A percentile compares a stretch with the other conserved stretches of the same genome.
Conservation (phyloP, 2,113 vertebrate genomes). For the Pelvicachromis taeniatus region DNA sequence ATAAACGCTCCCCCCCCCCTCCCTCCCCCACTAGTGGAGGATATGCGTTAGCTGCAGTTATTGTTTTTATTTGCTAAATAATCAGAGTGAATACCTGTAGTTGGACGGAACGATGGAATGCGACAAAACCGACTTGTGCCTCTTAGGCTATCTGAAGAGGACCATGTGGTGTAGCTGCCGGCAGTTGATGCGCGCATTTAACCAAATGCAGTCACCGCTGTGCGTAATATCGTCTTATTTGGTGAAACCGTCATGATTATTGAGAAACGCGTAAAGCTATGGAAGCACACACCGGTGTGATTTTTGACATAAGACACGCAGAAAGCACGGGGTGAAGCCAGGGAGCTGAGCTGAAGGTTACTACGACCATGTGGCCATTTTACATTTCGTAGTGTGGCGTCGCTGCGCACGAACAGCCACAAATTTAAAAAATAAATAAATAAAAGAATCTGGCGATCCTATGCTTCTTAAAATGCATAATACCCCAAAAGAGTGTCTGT, state of each 20-base stretch:
- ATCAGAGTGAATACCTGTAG: not conserved
- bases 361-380: conserved; percentile 74
- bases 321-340: conserved; percentile 23
- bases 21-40: not conserved
- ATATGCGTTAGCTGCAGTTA: not conserved
- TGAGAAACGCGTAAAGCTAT: not conserved
- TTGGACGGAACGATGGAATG: not conserved
- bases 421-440: fast-evolving
- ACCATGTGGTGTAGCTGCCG: conserved; percentile 42
- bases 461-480: not conserved
- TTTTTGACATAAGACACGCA: not conserved
- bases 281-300: not conserved
- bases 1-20: not conserved
- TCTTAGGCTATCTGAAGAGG: not conserved
- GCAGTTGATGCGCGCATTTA: not conserved
- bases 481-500: not conserved
- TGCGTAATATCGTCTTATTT: not conserved
- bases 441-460: not conserved
- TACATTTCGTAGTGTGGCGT: conserved; percentile 60
- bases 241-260: not conserved
- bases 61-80: not conserved
- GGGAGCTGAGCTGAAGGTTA: conserved; percentile 58
- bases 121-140: not conserved
- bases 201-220: not conserved
- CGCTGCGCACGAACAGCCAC: conserved; percentile 22